Conservation (phyloP, 2,888 invertebrate genomes). For the Mellilla xanthometata region DNA sequence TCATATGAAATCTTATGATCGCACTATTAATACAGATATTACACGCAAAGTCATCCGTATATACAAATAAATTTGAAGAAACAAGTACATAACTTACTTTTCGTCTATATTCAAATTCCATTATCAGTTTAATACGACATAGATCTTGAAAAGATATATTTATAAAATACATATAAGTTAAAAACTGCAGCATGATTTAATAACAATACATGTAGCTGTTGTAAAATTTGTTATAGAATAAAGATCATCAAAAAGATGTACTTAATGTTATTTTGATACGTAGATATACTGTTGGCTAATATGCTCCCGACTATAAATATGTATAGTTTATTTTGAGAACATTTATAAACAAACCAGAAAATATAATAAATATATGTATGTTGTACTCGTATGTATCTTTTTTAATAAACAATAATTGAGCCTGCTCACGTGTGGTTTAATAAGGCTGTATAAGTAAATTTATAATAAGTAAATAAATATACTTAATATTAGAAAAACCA, state of each 20-base stretch:
- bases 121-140: constrained; percentile 21
- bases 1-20: constrained; percentile 3
- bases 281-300: constrained; percentile 34
- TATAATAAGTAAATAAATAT: no score
- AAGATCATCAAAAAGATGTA: constrained; percentile 33
- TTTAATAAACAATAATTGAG: no score
- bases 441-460: no score
- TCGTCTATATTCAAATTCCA: constrained; percentile 6
- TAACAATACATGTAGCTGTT: constrained; percentile 5
- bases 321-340: constrained; percentile 5
- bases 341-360: constrained; percentile 13
- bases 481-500: no score
- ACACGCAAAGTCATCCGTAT: constrained; percentile 7
- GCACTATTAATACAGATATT: constrained; percentile 12
- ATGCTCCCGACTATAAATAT: no score
- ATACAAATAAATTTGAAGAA: constrained; percentile 22
- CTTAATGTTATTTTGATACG: not conserved
- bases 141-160: constrained; percentile 16
- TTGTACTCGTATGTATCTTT: no score
- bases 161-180: constrained; percentile 14
- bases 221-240: constrained; percentile 27
- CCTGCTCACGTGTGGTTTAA: no score
- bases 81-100: constrained; percentile 7
- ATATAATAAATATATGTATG: no score
- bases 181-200: constrained; percentile 10